A percentile compares a stretch with the other conserved stretches of the same genome.
Conservation (phyloP, 1,140 invertebrate genomes). For the Bradysia coprophila region DNA sequence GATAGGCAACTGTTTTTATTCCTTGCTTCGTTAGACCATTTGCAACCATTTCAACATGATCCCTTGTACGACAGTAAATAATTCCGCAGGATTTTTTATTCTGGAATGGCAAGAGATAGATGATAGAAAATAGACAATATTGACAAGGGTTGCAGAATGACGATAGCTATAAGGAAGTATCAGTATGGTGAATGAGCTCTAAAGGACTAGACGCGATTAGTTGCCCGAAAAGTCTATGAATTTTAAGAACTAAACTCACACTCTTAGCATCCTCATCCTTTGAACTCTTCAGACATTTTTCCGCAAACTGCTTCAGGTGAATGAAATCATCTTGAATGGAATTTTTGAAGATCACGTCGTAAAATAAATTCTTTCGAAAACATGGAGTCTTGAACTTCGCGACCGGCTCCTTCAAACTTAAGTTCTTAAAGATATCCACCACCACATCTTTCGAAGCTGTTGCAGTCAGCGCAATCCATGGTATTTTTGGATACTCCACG, state of each 20-base stretch:
- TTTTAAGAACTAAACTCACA: too few relatives aligned
- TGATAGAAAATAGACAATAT: constrained; percentile 9
- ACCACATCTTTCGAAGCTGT: constrained; percentile 68
- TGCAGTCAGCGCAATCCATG: constrained; percentile 86
- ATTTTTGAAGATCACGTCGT: constrained; percentile 75
- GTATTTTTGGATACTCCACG: constrained; percentile 44
- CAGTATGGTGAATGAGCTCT: too few relatives aligned
- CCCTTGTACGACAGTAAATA: constrained; percentile 78
- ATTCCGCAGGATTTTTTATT: constrained; percentile 58
- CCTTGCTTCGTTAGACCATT: constrained; percentile 41
- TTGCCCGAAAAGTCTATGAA: too few relatives aligned
- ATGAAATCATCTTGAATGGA: constrained; percentile 53
- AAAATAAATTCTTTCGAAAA: constrained; percentile 67
- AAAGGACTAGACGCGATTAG: too few relatives aligned
- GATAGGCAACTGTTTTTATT: constrained; percentile 48
- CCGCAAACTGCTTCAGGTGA: constrained; percentile 54
- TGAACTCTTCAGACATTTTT: constrained; percentile 27
- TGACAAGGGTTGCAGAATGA: constrained; percentile 4
- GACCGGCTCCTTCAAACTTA: constrained; percentile 39
- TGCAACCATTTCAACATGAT: constrained; percentile 55
- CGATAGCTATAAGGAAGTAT: too few relatives aligned
- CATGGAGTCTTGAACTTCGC: constrained; percentile 46
- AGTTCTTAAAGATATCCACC: constrained; percentile 42
- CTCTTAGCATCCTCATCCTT: constrained; percentile 30
- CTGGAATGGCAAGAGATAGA: too few relatives aligned